A percentile compares a stretch with the other conserved stretches of the same genome.
Evolutionary conservation across 2,797 vertebrate genomes (phyloP).

Genomic region (Lateolabrax maculatus): DNA sequence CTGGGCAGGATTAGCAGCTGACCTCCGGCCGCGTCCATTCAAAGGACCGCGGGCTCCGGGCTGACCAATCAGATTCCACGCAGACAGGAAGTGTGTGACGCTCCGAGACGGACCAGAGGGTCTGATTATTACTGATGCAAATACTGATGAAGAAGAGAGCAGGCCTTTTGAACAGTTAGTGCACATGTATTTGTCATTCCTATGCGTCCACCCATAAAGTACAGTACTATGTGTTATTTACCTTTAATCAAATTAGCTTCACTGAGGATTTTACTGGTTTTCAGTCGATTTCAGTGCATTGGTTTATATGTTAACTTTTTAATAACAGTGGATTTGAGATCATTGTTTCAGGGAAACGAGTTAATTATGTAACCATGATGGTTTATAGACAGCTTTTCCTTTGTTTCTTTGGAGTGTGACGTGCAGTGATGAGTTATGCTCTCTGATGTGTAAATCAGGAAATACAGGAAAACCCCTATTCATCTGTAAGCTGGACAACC

Average conservation of each 20-base stretch:
- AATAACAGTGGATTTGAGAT: not conserved
- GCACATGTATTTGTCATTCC: not conserved
- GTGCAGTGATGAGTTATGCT: not conserved
- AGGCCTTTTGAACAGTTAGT: not conserved
- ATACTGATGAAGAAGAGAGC: not conserved
- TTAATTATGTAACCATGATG: no score
- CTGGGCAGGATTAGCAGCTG: not conserved
- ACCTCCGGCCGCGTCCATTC: not conserved
- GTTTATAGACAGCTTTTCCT: no score
- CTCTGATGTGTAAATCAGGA: not conserved
- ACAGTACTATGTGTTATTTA: no score
- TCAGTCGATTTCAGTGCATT: not conserved
- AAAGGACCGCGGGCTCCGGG: not conserved
- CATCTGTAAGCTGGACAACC: not conserved
- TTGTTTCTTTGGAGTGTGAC: no score
- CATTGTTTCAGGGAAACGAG: no score
- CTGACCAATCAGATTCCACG: conserved; percentile 14
- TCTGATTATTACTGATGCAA: not conserved
- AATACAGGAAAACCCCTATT: not conserved
- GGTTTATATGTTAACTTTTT: not conserved
- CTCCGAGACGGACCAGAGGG: not conserved
- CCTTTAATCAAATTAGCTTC: not conserved
- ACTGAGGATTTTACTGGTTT: not conserved
- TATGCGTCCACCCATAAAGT: not conserved
- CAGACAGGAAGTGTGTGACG: not conserved